phyloP scores from a whole-genome alignment of 2,888 invertebrate genomes.

The Campoplex capitator region DNA sequence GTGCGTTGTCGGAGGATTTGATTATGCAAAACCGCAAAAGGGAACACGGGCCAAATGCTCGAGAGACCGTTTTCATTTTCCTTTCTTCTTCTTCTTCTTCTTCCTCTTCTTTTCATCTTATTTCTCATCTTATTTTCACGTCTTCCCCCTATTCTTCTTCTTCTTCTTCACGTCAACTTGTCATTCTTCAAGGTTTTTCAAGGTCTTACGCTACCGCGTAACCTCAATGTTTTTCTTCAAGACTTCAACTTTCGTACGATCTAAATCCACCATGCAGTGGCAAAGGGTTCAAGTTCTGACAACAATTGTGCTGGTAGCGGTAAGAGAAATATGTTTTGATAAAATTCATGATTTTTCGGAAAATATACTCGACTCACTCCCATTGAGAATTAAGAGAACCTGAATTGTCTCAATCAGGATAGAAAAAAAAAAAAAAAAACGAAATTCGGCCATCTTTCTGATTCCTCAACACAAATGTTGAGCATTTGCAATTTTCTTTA shows the following conservation, averaged over 20 bases:
- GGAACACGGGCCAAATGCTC: slow-evolving; percentile 59
- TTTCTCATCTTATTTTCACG: slow-evolving; percentile 57
- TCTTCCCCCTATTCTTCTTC: slow-evolving; percentile 34
- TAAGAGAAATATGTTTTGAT: not conserved
- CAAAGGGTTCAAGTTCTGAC: not conserved
- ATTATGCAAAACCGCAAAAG: slow-evolving; percentile 79
- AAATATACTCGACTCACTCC: not conserved
- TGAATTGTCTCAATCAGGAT: not conserved
- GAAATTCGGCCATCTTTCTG: too few relatives aligned
- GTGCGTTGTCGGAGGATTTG: slow-evolving; percentile 81
- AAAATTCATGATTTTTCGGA: not conserved
- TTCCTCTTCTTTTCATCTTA: slow-evolving; percentile 56
- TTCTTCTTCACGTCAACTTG: slow-evolving; percentile 32
- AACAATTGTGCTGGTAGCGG: not conserved
- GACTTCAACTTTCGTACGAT: not conserved
- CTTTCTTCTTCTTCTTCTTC: slow-evolving; percentile 66
- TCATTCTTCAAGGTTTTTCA: slow-evolving; percentile 15
- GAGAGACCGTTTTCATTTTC: slow-evolving; percentile 70
- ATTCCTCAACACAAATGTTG: too few relatives aligned
- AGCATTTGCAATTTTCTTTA: not conserved
- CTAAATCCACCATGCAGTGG: not conserved
- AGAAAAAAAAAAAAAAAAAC: too few relatives aligned
- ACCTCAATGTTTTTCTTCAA: not conserved
- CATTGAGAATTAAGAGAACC: not conserved
- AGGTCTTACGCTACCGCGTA: not conserved